These are phyloP conservation scores for Tylochromis polylepis DNA, from an alignment of 2,113 vertebrate species.

Conservation along the genomic window DNA sequence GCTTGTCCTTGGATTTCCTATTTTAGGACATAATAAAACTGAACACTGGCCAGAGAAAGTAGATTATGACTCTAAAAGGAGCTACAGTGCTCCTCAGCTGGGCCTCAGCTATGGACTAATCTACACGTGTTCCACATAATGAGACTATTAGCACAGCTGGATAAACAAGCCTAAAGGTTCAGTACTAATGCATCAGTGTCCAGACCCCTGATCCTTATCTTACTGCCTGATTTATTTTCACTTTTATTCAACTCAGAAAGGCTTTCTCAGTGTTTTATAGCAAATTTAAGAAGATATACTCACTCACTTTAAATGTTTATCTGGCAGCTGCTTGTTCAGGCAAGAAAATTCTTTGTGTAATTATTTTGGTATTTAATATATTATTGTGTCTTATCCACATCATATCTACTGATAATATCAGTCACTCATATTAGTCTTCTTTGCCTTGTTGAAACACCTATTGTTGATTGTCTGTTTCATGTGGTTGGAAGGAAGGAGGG, in stretches of 20 bases:
- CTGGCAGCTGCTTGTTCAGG: neutral
- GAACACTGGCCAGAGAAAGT: neutral
- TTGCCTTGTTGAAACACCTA: neutral
- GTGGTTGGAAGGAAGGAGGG: neutral
- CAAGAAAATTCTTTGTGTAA: neutral
- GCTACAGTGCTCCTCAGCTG: neutral
- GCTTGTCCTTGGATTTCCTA: neutral
- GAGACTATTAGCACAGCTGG: conserved; percentile 21
- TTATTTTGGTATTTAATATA: neutral
- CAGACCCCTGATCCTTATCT: neutral
- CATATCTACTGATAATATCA: neutral
- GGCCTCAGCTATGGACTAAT: neutral
- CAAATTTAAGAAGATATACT: neutral
- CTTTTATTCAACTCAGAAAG: neutral
- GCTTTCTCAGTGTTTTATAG: neutral
- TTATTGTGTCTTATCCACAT: neutral
- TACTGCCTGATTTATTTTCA: neutral
- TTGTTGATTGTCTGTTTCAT: neutral
- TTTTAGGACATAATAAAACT: neutral
- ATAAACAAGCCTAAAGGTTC: conserved; percentile 1
- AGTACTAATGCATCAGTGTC: neutral
- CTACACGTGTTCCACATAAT: neutral
- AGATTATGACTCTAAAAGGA: neutral
- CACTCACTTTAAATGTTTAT: neutral
- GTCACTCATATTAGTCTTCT: neutral